Evolutionary conservation across 2,113 vertebrate genomes (phyloP), one percentile per base, ranked within the genome.

Genomic region (Struthidea cinerea): DNA sequence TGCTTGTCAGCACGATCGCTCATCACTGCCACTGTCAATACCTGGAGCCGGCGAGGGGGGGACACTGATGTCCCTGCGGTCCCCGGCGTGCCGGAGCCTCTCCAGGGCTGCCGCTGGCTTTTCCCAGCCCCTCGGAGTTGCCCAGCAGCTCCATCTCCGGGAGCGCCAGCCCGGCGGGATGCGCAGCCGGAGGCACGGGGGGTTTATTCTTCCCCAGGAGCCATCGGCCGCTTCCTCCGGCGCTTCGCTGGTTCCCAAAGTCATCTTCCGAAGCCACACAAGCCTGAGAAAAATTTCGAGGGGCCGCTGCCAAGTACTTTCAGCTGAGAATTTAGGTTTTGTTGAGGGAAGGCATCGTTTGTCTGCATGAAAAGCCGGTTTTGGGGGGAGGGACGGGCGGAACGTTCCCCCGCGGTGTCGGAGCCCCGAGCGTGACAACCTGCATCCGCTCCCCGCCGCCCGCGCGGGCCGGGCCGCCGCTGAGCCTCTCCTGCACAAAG

Each of bases 1-100:
- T 0, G 35, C 59, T 47, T 8, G 27, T 64, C 91, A 90, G 53
- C 6, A 3, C 70, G 1, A 55, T 47, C 90, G 52, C 90, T 96
- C 97, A 95, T 95, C 94, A 70, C 97, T 96, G 94, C 96, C 90
- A 8, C 96, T 89, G 96, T 95, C 98, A 89, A 96, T 97, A 91
- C 92, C 80, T 15, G 65, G 52, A 70, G 84, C 75, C 33, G 86
- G 91, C 75, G 35, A 10, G 42, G 52, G n/a, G 16, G 79, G 26
- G 39, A 59, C 81, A 46, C 27, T 1, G 81, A 4, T 84, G 81
- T 64, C 81, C 73, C 88, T 94, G 87, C n/a, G 65, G 87, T 95
- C 95, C 89, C 87, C 27, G 6, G 9, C 1, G 13, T 37, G 57
- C 33, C 1, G 5, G 91, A 90, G 95, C 76, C 55, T 53, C 26